Conservation (phyloP, 1,140 invertebrate genomes). For the Gerris buenoi region DNA sequence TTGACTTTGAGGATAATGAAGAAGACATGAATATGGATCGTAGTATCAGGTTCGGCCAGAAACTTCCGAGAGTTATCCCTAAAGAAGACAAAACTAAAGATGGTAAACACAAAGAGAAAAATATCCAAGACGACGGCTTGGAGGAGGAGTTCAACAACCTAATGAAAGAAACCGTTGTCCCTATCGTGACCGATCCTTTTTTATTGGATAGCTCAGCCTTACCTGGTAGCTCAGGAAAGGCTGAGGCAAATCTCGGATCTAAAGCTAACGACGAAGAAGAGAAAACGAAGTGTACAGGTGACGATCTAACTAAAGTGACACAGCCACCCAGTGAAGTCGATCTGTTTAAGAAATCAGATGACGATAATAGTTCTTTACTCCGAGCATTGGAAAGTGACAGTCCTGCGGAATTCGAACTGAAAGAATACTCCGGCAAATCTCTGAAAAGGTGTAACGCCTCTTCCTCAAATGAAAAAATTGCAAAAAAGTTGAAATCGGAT, state of each 20-base stretch:
- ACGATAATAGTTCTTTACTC: background rate
- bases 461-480: background rate
- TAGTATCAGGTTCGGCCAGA: conserved; percentile 31
- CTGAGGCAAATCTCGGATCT: background rate
- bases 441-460: background rate
- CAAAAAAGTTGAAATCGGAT: background rate
- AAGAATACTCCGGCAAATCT: background rate
- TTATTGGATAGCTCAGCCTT: conserved; percentile 5
- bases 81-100: conserved; percentile 13
- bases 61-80: conserved; percentile 32
- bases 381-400: background rate
- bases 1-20: conserved; percentile 40
- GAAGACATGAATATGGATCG: conserved; percentile 24
- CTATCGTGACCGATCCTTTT: background rate
- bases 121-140: background rate
- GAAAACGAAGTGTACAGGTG: too few relatives aligned
- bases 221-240: background rate
- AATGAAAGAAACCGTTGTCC: background rate
- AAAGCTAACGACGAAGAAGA: background rate
- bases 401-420: background rate
- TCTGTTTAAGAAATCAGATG: background rate
- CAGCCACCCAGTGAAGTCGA: background rate
- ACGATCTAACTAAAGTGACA: too few relatives aligned
- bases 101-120: background rate
- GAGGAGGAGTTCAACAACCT: background rate